Conservation (phyloP, 2,113 vertebrate species). For the Varanus salvator region DNA sequence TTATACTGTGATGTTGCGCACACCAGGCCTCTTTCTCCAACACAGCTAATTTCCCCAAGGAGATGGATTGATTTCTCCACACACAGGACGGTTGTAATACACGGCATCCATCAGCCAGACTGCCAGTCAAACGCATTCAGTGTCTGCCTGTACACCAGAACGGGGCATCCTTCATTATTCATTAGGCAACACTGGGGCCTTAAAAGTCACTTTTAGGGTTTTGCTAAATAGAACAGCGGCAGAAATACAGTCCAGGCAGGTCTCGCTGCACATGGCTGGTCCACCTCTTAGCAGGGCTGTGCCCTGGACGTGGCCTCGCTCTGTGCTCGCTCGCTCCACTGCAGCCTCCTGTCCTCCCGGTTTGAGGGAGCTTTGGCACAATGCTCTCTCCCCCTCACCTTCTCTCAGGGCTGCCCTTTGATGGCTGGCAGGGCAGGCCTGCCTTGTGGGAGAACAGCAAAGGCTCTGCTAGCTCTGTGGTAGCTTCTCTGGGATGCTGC, state of each 20-base stretch:
- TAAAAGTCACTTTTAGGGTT: slow-evolving; percentile 16
- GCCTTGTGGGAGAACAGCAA: not conserved
- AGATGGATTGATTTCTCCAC: slow-evolving; percentile 57
- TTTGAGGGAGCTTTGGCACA: not conserved
- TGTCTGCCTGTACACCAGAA: slow-evolving; percentile 40
- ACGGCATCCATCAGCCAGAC: slow-evolving; percentile 46
- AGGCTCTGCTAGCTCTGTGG: too few relatives aligned
- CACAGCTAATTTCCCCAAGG: slow-evolving; percentile 56
- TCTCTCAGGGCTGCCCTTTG: too few relatives aligned
- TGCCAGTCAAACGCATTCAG: slow-evolving; percentile 36
- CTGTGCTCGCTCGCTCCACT: not conserved
- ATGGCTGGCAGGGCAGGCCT: not conserved
- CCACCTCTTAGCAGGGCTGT: not conserved
- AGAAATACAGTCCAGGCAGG: slow-evolving; percentile 3
- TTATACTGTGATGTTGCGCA: not conserved
- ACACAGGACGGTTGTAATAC: slow-evolving; percentile 44
- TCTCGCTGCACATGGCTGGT: not conserved
- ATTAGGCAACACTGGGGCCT: slow-evolving; percentile 32
- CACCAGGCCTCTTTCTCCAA: slow-evolving; percentile 18
- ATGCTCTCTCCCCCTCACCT: not conserved
- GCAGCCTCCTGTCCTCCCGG: not conserved
- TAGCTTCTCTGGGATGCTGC: not conserved
- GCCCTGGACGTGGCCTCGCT: not conserved
- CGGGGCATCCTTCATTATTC: slow-evolving; percentile 48
- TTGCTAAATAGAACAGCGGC: slow-evolving; percentile 46